phyloP scores from a whole-genome alignment of 2,888 invertebrate genomes.

The Argyresthia goedartella region DNA sequence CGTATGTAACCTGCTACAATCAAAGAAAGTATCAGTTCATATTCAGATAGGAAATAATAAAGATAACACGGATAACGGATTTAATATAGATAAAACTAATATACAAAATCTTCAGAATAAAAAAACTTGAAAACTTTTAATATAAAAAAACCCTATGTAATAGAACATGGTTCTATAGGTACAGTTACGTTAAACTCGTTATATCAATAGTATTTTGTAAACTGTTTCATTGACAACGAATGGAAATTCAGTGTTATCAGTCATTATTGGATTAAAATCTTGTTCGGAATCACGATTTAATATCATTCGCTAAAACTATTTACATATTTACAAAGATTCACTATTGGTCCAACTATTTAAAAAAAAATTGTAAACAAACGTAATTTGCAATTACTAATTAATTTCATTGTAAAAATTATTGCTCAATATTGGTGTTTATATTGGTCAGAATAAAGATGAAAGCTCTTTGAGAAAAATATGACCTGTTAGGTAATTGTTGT shows the following conservation, averaged over 20 bases:
- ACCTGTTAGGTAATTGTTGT: too few relatives aligned
- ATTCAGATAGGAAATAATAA: too few relatives aligned
- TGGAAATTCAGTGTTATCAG: slow-evolving; percentile 20
- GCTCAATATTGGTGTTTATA: not conserved
- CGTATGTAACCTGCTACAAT: not conserved
- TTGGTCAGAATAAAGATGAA: not conserved
- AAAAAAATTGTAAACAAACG: slow-evolving; percentile 23
- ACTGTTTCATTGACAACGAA: not conserved
- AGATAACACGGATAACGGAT: not conserved
- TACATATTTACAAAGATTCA: slow-evolving; percentile 58
- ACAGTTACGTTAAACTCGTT: not conserved
- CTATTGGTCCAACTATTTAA: slow-evolving; percentile 66
- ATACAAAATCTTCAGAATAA: not conserved
- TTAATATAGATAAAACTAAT: not conserved
- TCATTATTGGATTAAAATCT: slow-evolving; percentile 20
- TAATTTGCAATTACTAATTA: not conserved
- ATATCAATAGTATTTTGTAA: not conserved
- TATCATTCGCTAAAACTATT: slow-evolving; percentile 47
- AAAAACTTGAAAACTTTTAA: too few relatives aligned
- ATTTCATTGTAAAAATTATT: not conserved
- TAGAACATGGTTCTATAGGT: not conserved
- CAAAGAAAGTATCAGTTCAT: too few relatives aligned
- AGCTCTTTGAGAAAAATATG: too few relatives aligned
- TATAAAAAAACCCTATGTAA: not conserved
- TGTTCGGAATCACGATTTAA: slow-evolving; percentile 38